Evolutionary conservation across 1,140 invertebrate genomes (phyloP).

Genomic region (Drosophila ambigua): DNA sequence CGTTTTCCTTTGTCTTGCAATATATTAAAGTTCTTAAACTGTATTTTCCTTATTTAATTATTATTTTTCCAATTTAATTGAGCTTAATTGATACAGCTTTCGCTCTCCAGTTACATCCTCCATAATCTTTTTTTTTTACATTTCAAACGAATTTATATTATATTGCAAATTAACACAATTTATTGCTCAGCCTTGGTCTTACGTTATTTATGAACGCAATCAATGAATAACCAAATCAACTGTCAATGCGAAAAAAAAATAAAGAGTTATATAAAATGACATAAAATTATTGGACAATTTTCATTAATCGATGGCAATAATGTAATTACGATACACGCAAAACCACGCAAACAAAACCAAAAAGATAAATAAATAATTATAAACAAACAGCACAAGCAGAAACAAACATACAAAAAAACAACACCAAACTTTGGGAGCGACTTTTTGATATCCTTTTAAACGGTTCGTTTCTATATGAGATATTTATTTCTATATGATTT

Average conservation of each 20-base stretch:
- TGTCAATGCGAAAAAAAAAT: slow-evolving; percentile 12
- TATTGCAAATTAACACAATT: slow-evolving; percentile 34
- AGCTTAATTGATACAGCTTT: slow-evolving; percentile 6
- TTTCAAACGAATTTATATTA: slow-evolving; percentile 25
- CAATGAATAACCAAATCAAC: slow-evolving; percentile 36
- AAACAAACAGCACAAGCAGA: background rate
- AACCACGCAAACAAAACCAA: slow-evolving; percentile 9
- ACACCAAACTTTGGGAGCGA: background rate
- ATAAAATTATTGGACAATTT: slow-evolving; percentile 48
- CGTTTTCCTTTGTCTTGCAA: too few species aligned
- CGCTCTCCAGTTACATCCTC: slow-evolving; percentile 2
- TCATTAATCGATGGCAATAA: slow-evolving; percentile 60
- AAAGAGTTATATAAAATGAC: slow-evolving; percentile 26
- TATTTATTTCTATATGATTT: too few species aligned
- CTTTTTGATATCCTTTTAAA: too few species aligned
- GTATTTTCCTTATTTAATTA: background rate
- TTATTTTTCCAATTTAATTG: slow-evolving; percentile 16
- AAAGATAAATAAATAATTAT: too few species aligned
- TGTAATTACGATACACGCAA: slow-evolving; percentile 47
- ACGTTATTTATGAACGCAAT: slow-evolving; percentile 35
- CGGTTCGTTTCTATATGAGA: too few species aligned
- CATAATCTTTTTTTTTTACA: slow-evolving; percentile 15
- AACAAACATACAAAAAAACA: slow-evolving; percentile 12
- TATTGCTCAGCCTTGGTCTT: slow-evolving; percentile 10
- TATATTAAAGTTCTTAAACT: too few species aligned